Evolutionary conservation across 2,113 vertebrate species (phyloP).

Genomic region (Chloroceryle aenea): DNA sequence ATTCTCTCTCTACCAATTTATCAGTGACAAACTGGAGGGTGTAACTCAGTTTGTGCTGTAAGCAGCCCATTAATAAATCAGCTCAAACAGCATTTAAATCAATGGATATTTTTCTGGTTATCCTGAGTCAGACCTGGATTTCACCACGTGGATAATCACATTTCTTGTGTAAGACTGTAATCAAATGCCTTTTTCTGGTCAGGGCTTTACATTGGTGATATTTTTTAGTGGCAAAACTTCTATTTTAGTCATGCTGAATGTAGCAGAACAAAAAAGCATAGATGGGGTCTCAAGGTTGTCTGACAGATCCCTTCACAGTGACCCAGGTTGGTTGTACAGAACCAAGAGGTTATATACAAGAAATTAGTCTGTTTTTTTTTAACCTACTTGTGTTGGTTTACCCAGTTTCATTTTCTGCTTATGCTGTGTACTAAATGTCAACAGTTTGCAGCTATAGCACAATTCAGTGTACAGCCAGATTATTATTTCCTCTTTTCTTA

Average conservation of each 20-base stretch:
- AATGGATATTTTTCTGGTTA: neutral
- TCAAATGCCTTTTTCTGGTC: neutral
- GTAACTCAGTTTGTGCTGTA: neutral
- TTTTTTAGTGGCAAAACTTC: neutral
- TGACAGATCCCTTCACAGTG: neutral
- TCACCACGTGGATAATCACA: neutral
- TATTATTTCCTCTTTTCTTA: neutral
- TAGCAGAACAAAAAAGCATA: neutral
- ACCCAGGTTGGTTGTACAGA: neutral
- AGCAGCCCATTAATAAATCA: neutral
- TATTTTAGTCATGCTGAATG: neutral
- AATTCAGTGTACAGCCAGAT: constrained; percentile 50
- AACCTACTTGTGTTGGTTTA: neutral
- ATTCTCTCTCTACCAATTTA: neutral
- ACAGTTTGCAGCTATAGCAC: neutral
- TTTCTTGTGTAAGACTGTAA: neutral
- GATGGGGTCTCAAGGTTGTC: neutral
- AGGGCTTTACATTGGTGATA: neutral
- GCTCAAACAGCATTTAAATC: neutral
- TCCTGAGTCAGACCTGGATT: neutral
- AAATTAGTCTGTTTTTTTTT: neutral
- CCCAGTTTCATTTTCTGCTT: neutral
- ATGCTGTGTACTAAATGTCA: neutral
- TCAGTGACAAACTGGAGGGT: neutral
- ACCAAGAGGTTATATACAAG: neutral